A percentile compares a stretch with the other conserved stretches of the same genome.
phyloP scores from a whole-genome alignment of 2,113 vertebrate species.

The Antigone vipio region DNA sequence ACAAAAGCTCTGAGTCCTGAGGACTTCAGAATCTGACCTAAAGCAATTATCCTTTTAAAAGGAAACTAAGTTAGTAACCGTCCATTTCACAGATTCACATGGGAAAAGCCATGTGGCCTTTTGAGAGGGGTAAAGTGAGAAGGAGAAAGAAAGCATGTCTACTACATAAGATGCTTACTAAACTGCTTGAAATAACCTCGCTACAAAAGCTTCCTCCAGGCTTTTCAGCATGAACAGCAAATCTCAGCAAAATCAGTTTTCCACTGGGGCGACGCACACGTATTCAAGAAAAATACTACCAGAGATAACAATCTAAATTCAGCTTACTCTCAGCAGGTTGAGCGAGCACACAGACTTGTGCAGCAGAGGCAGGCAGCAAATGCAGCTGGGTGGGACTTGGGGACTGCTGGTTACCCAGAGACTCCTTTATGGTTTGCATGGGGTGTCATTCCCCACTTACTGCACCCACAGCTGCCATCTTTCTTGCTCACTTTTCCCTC shows the following conservation, averaged over 20 bases:
- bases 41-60: neutral
- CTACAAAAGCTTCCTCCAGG: neutral
- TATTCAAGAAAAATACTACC: neutral
- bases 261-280: neutral
- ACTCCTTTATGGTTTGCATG: accelerated
- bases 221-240: neutral
- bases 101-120: neutral
- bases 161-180: neutral
- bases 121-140: neutral
- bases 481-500: neutral
- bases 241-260: neutral
- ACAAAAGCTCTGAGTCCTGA: neutral
- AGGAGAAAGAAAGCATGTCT: neutral
- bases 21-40: neutral
- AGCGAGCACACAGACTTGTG: neutral
- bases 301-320: neutral
- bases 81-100: neutral
- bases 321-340: neutral
- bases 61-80: neutral
- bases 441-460: neutral
- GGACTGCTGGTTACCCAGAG: neutral
- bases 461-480: neutral
- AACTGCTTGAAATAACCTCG: neutral
- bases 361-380: neutral
- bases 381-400: neutral